A percentile compares a stretch with the other conserved stretches of the same genome.
Conservation (phyloP, 2,113 vertebrate species). For the human region GRCh38 chr7:135583001-135583500, state of each 20-base stretch:
- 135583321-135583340: background rate
- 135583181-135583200: background rate
- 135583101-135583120: background rate
- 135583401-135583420: background rate
- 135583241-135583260: background rate
- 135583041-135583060: too few species aligned
- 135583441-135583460: background rate
- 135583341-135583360: background rate
- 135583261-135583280: background rate
- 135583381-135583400: background rate
- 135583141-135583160: background rate
- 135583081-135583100: too few species aligned
- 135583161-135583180: background rate
- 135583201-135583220: background rate
- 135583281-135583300: background rate
- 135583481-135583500: too few species aligned
- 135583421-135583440: background rate
- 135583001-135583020: too few species aligned
- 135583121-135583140: background rate
- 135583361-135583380: background rate
- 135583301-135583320: background rate
- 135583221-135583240: background rate
- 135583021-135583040: too few species aligned
- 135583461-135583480: background rate
- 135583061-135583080: rapidly evolving